These are phyloP conservation scores for Drosophila borborema DNA, from an alignment of 2,888 invertebrate species.

Conservation along the genomic window DNA sequence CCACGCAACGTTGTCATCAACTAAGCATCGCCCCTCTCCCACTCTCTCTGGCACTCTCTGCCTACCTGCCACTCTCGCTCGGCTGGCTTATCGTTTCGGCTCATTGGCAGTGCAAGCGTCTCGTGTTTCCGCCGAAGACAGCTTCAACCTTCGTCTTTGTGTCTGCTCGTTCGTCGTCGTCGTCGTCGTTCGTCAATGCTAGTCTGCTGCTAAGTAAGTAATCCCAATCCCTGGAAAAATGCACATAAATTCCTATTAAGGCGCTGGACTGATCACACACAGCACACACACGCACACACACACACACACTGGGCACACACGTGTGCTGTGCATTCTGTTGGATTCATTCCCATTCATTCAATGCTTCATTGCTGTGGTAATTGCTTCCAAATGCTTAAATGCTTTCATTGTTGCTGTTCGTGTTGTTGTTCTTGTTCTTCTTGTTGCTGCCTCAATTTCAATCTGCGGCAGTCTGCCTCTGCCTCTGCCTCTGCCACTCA, in stretches of 20 bases:
- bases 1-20: constrained; percentile 63
- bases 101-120: constrained; percentile 75
- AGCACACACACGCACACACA: constrained; percentile 1
- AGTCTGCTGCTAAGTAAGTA: constrained; percentile 70
- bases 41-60: neutral
- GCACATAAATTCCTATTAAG: constrained; percentile 67
- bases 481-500: constrained; percentile 48
- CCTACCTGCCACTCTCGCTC: neutral
- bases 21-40: neutral
- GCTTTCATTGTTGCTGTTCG: constrained; percentile 63
- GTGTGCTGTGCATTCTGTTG: constrained; percentile 11
- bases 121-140: constrained; percentile 66
- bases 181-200: constrained; percentile 28
- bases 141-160: constrained; percentile 12
- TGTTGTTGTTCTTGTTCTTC: constrained; percentile 24
- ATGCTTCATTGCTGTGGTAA: constrained; percentile 80
- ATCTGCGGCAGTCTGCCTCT: constrained; percentile 38
- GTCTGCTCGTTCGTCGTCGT: constrained; percentile 5
- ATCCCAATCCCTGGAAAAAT: constrained; percentile 72
- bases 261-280: constrained; percentile 33
- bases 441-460: constrained; percentile 17
- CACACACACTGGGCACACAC: constrained; percentile 5
- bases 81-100: constrained; percentile 54
- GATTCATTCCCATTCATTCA: constrained; percentile 66
- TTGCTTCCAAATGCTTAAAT: constrained; percentile 82